These are phyloP conservation scores for Cantharis rustica DNA, from an alignment of 2,888 invertebrate genomes.

Conservation along the genomic window DNA sequence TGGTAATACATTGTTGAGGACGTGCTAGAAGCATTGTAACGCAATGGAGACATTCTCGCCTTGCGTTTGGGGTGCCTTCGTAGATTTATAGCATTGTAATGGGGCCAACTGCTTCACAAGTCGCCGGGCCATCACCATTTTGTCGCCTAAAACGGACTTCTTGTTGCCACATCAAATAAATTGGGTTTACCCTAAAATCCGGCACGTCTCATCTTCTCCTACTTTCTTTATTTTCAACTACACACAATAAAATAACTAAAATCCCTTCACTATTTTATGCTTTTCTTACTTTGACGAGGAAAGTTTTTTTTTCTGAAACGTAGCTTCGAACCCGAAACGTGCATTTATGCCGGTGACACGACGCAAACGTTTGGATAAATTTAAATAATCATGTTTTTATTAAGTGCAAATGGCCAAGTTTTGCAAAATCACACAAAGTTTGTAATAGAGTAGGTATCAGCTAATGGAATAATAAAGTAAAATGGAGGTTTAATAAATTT, in stretches of 20 bases:
- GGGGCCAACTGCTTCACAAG: conserved; percentile 67
- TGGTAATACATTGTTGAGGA: conserved; percentile 48
- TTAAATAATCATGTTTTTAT: background rate
- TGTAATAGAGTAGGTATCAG: background rate
- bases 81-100: conserved; percentile 67
- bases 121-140: conserved; percentile 65
- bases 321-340: background rate
- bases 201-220: conserved; percentile 26
- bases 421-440: background rate
- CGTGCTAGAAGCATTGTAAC: conserved; percentile 44
- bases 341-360: background rate
- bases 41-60: conserved; percentile 50
- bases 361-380: background rate
- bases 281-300: conserved; percentile 37
- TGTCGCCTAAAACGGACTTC: conserved; percentile 58
- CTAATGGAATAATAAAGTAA: conserved; percentile 29
- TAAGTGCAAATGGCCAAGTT: background rate
- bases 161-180: conserved; percentile 57
- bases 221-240: conserved; percentile 44
- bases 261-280: conserved; percentile 51
- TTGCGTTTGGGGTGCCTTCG: conserved; percentile 44
- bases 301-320: background rate
- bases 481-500: conserved; percentile 22
- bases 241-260: conserved; percentile 43
- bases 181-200: conserved; percentile 47